Conservation (phyloP, 2,797 vertebrate species). For the Ctenochaetus hawaiiensis region DNA sequence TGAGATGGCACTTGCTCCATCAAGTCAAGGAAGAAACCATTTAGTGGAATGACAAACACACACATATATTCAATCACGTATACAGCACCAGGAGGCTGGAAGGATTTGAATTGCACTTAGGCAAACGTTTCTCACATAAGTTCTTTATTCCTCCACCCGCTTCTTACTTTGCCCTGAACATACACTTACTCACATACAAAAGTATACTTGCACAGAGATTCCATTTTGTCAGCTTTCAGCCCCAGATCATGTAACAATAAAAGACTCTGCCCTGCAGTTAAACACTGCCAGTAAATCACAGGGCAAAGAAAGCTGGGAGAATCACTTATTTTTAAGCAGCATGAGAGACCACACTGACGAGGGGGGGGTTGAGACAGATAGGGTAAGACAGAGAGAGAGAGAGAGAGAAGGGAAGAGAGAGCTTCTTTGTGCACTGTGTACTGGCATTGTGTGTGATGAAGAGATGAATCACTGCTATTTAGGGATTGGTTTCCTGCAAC, state of each 20-base stretch:
- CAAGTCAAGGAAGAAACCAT: constrained; percentile 83
- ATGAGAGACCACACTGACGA: constrained; percentile 76
- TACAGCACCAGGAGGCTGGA: constrained; percentile 63
- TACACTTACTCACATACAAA: constrained; percentile 73
- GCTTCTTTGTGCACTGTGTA: constrained; percentile 84
- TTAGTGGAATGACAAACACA: constrained; percentile 82
- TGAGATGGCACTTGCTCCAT: constrained; percentile 81
- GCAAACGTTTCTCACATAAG: constrained; percentile 75
- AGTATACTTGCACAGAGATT: constrained; percentile 75
- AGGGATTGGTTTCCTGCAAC: constrained; percentile 88
- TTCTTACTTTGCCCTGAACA: constrained; percentile 62
- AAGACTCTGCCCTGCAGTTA: constrained; percentile 86
- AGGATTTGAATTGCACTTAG: constrained; percentile 79
- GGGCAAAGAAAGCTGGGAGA: constrained; percentile 82
- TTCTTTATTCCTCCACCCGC: constrained; percentile 64
- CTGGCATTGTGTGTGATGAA: constrained; percentile 86
- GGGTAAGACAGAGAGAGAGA: constrained; percentile 60
- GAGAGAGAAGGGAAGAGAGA: constrained; percentile 73
- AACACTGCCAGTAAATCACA: constrained; percentile 86
- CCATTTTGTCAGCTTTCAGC: constrained; percentile 88
- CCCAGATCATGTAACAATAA: constrained; percentile 86
- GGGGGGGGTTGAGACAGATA: constrained; percentile 75
- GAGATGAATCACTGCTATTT: constrained; percentile 90
- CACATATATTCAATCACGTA: constrained; percentile 37
- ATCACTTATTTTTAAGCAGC: constrained; percentile 84